phyloP scores from a whole-genome alignment of 2,113 vertebrate genomes.

The Hydropotes inermis region DNA sequence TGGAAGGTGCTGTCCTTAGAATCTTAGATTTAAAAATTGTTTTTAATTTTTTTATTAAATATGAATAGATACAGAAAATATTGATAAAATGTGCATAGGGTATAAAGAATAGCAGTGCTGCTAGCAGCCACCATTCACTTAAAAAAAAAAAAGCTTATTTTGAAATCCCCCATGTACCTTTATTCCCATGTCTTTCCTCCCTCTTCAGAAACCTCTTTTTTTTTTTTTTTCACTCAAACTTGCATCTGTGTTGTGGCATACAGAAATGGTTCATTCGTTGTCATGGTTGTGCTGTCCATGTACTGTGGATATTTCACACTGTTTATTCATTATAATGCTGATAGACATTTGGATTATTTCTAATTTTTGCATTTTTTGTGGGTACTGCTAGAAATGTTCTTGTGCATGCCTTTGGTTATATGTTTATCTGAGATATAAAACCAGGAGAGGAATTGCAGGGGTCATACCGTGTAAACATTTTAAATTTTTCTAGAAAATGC shows the following conservation, averaged over 20 bases:
- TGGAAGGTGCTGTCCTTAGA: not conserved
- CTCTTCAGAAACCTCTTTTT: slow-evolving; percentile 7
- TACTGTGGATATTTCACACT: not conserved
- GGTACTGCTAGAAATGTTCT: not conserved
- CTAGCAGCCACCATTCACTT: not conserved
- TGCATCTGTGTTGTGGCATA: rapidly evolving
- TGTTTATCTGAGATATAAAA: not conserved
- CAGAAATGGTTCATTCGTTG: not conserved
- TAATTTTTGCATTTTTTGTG: not conserved
- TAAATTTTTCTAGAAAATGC: not conserved
- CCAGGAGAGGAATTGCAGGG: not conserved
- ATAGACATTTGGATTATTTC: not conserved
- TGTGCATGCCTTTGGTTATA: not conserved
- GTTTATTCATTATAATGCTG: not conserved
- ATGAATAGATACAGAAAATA: not conserved
- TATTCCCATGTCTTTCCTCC: not conserved
- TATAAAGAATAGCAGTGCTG: not conserved
- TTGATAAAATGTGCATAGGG: not conserved
- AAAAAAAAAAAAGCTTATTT: not conserved
- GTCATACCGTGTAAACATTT: not conserved
- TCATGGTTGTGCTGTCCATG: not conserved
- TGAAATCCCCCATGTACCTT: not conserved
- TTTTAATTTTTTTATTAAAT: not conserved
- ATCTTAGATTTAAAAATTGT: not conserved
- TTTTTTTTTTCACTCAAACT: not conserved